Evolutionary conservation across 2,797 vertebrate species (phyloP).

Genomic region (Vespertilio murinus): DNA sequence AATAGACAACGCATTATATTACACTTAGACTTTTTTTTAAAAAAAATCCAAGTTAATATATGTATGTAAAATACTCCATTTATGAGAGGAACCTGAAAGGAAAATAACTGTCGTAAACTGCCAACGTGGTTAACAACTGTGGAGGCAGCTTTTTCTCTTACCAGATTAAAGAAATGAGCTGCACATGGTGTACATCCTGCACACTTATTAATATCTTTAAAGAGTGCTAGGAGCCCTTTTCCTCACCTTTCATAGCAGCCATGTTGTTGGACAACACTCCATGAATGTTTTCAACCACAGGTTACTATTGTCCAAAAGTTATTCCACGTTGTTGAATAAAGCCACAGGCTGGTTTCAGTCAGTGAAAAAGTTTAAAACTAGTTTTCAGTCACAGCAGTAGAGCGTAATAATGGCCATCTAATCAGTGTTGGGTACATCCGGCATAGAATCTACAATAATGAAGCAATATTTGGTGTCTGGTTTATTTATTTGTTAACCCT

Average conservation of each 20-base stretch:
- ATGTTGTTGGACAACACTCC: neutral
- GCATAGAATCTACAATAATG: neutral
- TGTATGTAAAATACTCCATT: conserved; percentile 45
- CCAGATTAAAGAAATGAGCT: conserved; percentile 20
- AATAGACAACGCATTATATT: neutral
- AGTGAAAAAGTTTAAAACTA: conserved; percentile 26
- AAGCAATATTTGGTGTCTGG: neutral
- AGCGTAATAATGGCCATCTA: neutral
- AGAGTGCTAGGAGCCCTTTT: conserved; percentile 20
- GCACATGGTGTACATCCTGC: neutral
- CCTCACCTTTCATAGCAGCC: neutral
- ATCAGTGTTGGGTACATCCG: neutral
- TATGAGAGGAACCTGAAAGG: conserved; percentile 37
- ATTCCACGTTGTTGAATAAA: conserved; percentile 26
- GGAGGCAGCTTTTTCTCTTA: conserved; percentile 28
- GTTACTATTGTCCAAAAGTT: conserved; percentile 12
- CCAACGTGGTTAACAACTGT: conserved; percentile 31
- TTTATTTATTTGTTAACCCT: conserved; percentile 28
- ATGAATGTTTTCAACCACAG: conserved; percentile 12
- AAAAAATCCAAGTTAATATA: conserved; percentile 3
- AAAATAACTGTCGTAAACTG: conserved; percentile 41
- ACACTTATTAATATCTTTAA: conserved; percentile 43
- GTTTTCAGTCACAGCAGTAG: neutral
- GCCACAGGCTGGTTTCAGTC: neutral
- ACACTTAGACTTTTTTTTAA: neutral